Evolutionary conservation across 2,797 vertebrate genomes (phyloP).

Genomic region (Champsocephalus esox): DNA sequence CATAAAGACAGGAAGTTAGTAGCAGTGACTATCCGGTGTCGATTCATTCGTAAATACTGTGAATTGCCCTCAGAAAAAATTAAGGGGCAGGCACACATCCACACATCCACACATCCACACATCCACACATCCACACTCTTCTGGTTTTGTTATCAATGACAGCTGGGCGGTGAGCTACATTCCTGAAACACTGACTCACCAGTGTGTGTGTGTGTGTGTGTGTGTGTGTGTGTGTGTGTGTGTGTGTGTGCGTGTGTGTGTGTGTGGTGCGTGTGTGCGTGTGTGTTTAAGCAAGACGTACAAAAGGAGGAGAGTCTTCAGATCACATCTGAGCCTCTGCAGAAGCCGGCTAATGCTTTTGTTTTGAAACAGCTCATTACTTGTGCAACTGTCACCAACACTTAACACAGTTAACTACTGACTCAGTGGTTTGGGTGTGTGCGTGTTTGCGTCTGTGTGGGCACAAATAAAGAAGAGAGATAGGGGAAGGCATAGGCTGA

Average conservation of each 20-base stretch:
- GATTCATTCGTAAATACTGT: neutral
- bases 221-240: neutral
- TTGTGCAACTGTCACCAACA: slow-evolving; percentile 40
- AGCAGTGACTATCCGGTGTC: neutral
- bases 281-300: neutral
- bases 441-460: slow-evolving; percentile 11
- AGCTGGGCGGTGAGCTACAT: neutral
- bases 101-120: neutral
- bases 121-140: neutral
- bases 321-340: slow-evolving; percentile 21
- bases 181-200: slow-evolving; percentile 29
- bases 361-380: slow-evolving; percentile 43
- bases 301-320: neutral
- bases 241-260: neutral
- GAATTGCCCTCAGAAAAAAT: neutral
- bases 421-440: slow-evolving; percentile 21
- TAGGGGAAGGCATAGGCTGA: neutral
- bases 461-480: neutral
- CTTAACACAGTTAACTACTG: slow-evolving; percentile 29
- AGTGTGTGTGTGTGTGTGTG: neutral
- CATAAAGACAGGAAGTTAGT: neutral
- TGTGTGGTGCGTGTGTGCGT: neutral
- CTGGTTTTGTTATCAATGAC: slow-evolving; percentile 9
- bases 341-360: slow-evolving; percentile 14
- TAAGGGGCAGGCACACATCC: neutral